phyloP scores from a whole-genome alignment of 2,797 vertebrate species.

The Steatocranus sp. region DNA sequence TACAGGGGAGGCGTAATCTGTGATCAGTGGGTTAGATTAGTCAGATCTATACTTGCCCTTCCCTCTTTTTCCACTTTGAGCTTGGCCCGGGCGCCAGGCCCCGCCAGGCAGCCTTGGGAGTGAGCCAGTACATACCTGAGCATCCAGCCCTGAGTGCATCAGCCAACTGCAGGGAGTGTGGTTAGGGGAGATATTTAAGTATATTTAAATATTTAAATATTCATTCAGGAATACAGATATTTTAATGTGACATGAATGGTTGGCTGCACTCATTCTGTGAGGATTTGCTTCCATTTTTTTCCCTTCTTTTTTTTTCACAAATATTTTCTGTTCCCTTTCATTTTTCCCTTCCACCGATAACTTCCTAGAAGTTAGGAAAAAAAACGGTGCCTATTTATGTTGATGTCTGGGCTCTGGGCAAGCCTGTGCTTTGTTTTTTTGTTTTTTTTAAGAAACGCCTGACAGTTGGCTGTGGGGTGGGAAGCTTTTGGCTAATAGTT shows the following conservation, averaged over 20 bases:
- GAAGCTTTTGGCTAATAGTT: background rate
- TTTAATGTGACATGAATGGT: background rate
- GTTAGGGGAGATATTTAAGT: background rate
- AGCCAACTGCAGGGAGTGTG: background rate
- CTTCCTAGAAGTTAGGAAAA: background rate
- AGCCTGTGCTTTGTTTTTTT: background rate
- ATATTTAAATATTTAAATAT: background rate
- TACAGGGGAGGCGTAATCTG: background rate
- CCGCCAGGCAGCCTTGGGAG: background rate
- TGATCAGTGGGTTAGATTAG: background rate
- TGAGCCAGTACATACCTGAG: background rate
- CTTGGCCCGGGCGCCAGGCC: background rate
- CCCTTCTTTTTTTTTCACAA: rapidly evolving
- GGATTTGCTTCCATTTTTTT: background rate
- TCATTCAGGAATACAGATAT: background rate
- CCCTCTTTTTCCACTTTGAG: rapidly evolving
- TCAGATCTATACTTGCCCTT: background rate
- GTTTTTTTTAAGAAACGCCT: rapidly evolving
- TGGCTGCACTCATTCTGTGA: background rate
- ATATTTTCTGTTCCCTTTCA: background rate
- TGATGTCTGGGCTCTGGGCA: background rate
- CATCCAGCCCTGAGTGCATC: background rate
- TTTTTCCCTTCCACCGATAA: background rate
- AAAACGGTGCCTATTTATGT: background rate
- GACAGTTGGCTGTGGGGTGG: rapidly evolving